Percentiles rank a stretch among this genome's conserved stretches.
These are phyloP conservation scores for Ditylenchus dipsaci DNA, from an alignment of 1,140 invertebrate genomes.

Conservation along the genomic window DNA sequence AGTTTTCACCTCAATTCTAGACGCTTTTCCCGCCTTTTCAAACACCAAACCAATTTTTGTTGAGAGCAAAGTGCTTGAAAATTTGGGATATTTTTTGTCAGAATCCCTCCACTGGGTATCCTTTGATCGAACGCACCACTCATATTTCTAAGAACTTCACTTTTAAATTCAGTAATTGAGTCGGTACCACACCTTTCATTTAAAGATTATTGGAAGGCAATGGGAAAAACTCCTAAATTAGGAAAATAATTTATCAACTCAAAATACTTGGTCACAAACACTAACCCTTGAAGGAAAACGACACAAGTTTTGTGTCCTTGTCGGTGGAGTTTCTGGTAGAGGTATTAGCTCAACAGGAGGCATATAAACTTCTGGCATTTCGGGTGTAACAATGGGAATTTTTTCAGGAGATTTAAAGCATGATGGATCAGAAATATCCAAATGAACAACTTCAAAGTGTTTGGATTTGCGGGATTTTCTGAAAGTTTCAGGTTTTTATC, in stretches of 20 bases:
- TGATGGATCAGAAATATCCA: too few species aligned
- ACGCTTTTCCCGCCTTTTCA: neutral
- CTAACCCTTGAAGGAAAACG: too few species aligned
- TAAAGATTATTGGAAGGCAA: neutral
- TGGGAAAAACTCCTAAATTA: neutral
- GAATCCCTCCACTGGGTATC: neutral
- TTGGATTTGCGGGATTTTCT: too few species aligned
- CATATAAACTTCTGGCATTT: too few species aligned
- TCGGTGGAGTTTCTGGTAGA: too few species aligned
- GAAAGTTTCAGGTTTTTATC: too few species aligned
- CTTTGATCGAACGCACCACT: neutral
- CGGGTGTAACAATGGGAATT: too few species aligned
- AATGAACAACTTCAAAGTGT: too few species aligned
- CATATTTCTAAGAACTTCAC: neutral
- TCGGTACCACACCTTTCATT: neutral
- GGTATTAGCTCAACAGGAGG: too few species aligned
- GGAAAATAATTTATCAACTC: neutral
- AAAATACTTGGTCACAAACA: too few species aligned
- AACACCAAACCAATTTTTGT: conserved; percentile 1
- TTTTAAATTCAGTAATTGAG: neutral
- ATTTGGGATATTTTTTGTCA: neutral
- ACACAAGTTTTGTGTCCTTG: too few species aligned
- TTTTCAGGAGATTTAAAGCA: too few species aligned
- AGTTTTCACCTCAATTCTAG: neutral
- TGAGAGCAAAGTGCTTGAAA: neutral